Conservation (phyloP, 2,888 invertebrate species). For the Patella ulyssiponensis region DNA sequence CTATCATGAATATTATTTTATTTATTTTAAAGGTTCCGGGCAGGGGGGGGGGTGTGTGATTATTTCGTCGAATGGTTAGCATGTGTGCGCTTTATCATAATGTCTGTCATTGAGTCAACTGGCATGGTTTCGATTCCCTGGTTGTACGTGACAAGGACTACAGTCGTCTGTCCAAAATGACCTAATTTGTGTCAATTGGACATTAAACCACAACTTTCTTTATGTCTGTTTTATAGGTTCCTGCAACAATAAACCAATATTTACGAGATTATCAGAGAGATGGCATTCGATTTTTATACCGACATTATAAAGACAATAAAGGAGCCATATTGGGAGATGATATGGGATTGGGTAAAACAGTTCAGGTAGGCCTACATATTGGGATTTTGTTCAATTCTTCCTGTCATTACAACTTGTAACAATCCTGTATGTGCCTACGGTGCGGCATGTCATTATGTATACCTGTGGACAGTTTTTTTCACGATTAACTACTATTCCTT, state of each 20-base stretch:
- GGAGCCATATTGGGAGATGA: constrained; percentile 70
- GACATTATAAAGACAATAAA: constrained; percentile 51
- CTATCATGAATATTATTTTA: no score
- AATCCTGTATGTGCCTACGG: neutral
- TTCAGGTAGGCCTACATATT: constrained; percentile 63
- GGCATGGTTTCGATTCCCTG: no score
- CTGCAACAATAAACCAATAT: constrained; percentile 65
- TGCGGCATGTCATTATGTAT: neutral
- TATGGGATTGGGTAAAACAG: constrained; percentile 70
- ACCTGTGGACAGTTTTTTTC: no score
- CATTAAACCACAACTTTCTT: neutral
- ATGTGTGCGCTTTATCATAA: no score
- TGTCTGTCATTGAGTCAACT: no score
- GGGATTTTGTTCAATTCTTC: constrained; percentile 49
- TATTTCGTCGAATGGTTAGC: no score
- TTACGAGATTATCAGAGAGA: constrained; percentile 68
- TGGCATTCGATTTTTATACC: constrained; percentile 64
- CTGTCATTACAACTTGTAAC: neutral
- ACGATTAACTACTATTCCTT: neutral
- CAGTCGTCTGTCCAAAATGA: no score
- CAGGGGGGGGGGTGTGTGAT: no score
- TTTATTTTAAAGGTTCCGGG: no score
- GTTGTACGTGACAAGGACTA: no score
- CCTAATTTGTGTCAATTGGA: no score
- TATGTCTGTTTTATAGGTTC: constrained; percentile 51